Evolutionary conservation across 2,113 vertebrate genomes (phyloP), one percentile per base, ranked within the genome.

Genomic region (Suncus etruscus): DNA sequence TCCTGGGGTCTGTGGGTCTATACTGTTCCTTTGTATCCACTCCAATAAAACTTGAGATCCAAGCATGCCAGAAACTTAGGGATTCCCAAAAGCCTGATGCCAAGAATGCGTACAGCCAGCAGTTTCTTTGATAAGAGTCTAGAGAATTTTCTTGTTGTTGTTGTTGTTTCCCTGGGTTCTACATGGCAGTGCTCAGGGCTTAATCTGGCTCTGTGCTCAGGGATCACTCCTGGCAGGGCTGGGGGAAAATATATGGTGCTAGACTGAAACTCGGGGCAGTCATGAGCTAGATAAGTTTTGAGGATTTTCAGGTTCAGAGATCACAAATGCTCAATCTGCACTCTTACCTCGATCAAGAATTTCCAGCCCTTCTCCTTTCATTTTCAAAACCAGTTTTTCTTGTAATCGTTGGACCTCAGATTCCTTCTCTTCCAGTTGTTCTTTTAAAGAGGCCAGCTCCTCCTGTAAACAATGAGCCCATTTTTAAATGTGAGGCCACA

Each of bases 371-470:
- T 98, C 98, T 82, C 97, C 98, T 70, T 97, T 95, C 82, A 97
- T 95, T 95, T 97, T 98, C 96, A 97, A 98, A 90, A 98, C 96
- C 31, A 98, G 79, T 86, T 98, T 99, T 47, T 99, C 98, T 11
- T 99, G 98, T n/a, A 99, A 78, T 54, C 97, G 98, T 95, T 98
- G 98, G 75, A 99, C 97, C 91, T 99, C 99, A 0, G 96, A 96
- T 86, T 99, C 99, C 94, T 98, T 98, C 95, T 98, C 98, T 95
- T 99, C 99, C 88, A 99, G 97, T 90, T 99, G 98, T 91, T 98
- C 98, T 97, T 98, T 98, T 96, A 99, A 96, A 74, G 97, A 94
- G 54, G 95, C 92, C n/a, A 99, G 95, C 84, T 99, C 99, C 87
- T 99, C 99, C 99, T 99, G 92, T 25, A 94, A 91, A 92, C 74